A percentile compares a stretch with the other conserved stretches of the same genome.
phyloP scores from a whole-genome alignment of 2,797 vertebrate genomes.

The Pantherophis vulpinus region DNA sequence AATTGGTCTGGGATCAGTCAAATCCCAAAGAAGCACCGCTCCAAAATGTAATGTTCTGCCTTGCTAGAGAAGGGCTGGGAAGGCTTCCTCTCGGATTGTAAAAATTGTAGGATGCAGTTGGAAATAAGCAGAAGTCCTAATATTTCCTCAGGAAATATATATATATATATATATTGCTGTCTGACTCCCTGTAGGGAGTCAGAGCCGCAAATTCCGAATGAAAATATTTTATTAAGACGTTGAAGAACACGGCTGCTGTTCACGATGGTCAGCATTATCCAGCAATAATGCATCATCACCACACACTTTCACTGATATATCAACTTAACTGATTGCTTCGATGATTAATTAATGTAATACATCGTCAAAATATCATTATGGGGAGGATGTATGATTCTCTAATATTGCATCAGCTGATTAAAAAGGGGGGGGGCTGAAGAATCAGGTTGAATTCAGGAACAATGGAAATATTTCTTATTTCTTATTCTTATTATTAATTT shows the following conservation, averaged over 20 bases:
- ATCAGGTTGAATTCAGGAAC: background rate
- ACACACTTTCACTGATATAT: background rate
- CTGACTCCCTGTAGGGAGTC: background rate
- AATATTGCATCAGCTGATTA: background rate
- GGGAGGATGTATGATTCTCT: conserved; percentile 12
- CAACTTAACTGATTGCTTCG: conserved; percentile 7
- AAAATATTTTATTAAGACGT: conserved; percentile 24
- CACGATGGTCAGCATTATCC: conserved; percentile 13
- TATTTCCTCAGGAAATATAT: background rate
- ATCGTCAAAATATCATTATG: conserved; percentile 30
- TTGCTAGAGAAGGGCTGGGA: background rate
- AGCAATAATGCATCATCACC: background rate
- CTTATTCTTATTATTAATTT: too few species aligned
- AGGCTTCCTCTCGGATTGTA: background rate
- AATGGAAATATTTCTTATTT: too few species aligned
- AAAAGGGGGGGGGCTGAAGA: background rate
- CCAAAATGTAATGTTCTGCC: conserved; percentile 19
- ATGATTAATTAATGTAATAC: background rate
- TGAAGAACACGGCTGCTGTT: background rate
- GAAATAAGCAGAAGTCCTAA: background rate
- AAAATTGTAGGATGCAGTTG: background rate
- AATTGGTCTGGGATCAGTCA: background rate
- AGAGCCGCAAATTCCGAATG: background rate
- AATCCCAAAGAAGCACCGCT: conserved; percentile 3
- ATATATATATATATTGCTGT: too few species aligned